These are phyloP conservation scores for Nycticebus coucang DNA, from an alignment of 2,113 vertebrate genomes.

Conservation along the genomic window DNA sequence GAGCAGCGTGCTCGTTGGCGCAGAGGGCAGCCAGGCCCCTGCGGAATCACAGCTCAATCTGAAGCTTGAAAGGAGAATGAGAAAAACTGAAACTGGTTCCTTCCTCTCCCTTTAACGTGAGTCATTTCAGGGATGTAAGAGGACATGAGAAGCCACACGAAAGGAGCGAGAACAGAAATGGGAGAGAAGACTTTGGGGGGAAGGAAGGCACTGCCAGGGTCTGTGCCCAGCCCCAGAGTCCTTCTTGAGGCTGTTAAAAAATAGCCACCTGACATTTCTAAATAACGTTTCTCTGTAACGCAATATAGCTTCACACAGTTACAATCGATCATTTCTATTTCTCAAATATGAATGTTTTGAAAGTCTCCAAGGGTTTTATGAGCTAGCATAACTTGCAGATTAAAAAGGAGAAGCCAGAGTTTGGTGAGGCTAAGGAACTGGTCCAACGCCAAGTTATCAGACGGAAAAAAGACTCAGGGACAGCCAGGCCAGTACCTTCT, in stretches of 20 bases:
- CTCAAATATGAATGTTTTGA: neutral
- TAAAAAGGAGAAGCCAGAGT: neutral
- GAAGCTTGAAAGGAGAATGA: neutral
- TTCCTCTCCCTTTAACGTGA: neutral
- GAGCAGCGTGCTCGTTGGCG: neutral
- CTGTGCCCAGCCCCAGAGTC: neutral
- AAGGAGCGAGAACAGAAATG: neutral
- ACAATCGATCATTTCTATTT: neutral
- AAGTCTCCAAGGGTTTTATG: constrained; percentile 2
- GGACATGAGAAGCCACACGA: neutral
- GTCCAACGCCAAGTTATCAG: neutral
- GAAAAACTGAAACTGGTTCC: neutral
- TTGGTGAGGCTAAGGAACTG: neutral
- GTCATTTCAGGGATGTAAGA: neutral
- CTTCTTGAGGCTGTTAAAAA: neutral
- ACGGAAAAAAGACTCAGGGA: neutral
- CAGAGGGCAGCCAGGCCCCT: neutral
- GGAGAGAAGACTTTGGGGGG: neutral
- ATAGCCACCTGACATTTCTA: neutral
- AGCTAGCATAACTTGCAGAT: neutral
- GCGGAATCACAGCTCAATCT: neutral
- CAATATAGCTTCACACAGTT: fast-evolving
- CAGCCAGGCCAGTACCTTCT: neutral
- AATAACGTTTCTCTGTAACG: fast-evolving
- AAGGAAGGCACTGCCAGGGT: neutral